Evolutionary conservation across 2,797 vertebrate species (phyloP), one percentile per base, ranked within the genome.

Genomic region (Eulemur mongoz): DNA sequence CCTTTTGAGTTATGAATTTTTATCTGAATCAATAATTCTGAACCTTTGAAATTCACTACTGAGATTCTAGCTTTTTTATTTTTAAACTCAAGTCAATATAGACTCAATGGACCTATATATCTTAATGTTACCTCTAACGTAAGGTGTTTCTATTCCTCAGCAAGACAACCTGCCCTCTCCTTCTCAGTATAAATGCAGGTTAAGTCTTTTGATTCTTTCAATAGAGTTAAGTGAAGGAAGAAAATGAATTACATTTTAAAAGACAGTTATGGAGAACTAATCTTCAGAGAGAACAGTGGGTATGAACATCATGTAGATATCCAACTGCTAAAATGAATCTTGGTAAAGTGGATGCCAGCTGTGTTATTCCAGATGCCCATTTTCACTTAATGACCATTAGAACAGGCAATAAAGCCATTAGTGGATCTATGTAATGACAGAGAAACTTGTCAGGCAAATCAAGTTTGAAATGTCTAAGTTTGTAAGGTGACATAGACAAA

Each of bases 361-460:
- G 89, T 94, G 96, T 95, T 97, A 23, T 38, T 91, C 8, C 11
- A 78, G 86, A 81, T 95, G n/a, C 22, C 35, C 91, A 89, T 83
- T 61, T 94, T 72, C 78, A 79, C 67, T 97, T 97, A 87, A 84
- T 67, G 79, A 61, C 22, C 65, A 70, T 93, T 76, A 97, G 63
- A 87, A 79, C 0, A 93, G 45, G 3, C 45, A 84, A 82, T 70
- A 92, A 94, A 97, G 52, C 96, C 96, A 87, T 94, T 92, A 90
- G 7, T 32, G 18, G 0, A 27, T 75, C 40, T 89, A 82, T 25
- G 32, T 65, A 95, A 91, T 96, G 35, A 73, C 86, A 86, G n/a
- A 50, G 65, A 80, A 52, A 54, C 7, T 17, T 59, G 2, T 59
- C 48, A 86, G 4, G 40, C 78, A 79, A 89, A 75, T 90, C 59